Evolutionary conservation across 2,888 invertebrate species (phyloP), one percentile per base, ranked within the genome.

Genomic region (Dasysyrphus albostriatus): DNA sequence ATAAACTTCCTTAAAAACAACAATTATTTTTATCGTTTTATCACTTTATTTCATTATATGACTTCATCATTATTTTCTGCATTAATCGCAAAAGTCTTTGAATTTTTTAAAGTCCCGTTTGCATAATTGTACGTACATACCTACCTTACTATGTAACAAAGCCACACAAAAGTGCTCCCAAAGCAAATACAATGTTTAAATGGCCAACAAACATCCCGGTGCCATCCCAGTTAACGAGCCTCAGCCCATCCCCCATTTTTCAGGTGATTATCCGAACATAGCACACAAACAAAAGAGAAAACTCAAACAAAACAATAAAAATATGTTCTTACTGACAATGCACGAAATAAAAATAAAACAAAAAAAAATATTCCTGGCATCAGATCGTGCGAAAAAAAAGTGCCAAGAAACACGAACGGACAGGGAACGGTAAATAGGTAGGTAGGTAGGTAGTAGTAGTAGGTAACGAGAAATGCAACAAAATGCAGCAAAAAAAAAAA

Each of bases 211-310:
- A 61, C 65, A 70, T 82, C 70, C 65, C 69, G 76, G 58, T 54
- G 67, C 69, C 58, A 74, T 72, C 79, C 73, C 65, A 72, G 75
- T 72, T 87, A 83, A 83, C 78, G 65, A 83, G 78, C 75, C 74
- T 74, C 70, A 87, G 87, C 82, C 82, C 83, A 75, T 65, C 82
- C 83, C 79, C 83, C 78, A 75, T 75, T 72, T 61, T 14, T 81
- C 75, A 87, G 79, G 83, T 83, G 83, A 87, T 75, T 83, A 87
- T 82, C 77, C 69, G 58, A 82, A 82, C 85, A 61, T 51, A 51
- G 59, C 78, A 49, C 78, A 78, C 51, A 83, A 69, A 75, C 70
- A 61, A 67, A 49, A 67, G 78, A 58, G 69, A 75, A 87, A 83
- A 78, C 77, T 69, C 14, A 49, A 61, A 77, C 67, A 73, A 32